Evolutionary conservation across 2,797 vertebrate species (phyloP).

Genomic region (Cossypha caffra): DNA sequence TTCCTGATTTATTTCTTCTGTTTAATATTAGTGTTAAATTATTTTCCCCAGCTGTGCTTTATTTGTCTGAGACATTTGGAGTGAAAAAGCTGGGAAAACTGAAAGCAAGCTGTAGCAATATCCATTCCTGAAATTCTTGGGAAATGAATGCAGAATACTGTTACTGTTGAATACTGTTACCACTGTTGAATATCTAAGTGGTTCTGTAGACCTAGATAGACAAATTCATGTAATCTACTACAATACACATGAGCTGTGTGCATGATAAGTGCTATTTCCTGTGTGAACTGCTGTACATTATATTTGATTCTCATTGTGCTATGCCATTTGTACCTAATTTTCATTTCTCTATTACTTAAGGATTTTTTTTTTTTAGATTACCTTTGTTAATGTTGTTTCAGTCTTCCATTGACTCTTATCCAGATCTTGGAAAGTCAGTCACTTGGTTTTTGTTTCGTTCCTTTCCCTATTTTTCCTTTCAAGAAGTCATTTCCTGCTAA

Average conservation of each 20-base stretch:
- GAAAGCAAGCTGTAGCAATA: neutral
- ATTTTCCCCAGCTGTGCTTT: neutral
- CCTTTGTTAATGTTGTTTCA: neutral
- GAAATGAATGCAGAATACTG: neutral
- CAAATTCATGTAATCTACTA: neutral
- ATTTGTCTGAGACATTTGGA: neutral
- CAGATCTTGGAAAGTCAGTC: neutral
- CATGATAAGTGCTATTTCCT: neutral
- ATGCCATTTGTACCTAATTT: neutral
- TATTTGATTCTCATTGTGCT: neutral
- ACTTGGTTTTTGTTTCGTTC: too few species aligned
- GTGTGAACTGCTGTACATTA: neutral
- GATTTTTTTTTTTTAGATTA: neutral
- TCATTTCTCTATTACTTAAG: neutral
- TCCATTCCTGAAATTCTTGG: neutral
- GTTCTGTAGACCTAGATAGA: neutral
- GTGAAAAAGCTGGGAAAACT: neutral
- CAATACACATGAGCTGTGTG: neutral
- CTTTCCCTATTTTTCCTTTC: neutral
- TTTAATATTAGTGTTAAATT: neutral
- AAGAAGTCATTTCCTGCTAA: neutral
- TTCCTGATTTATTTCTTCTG: conserved; percentile 2
- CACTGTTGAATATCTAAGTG: neutral
- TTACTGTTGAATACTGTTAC: neutral
- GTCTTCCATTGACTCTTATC: neutral